Conservation (phyloP, 2,113 vertebrate genomes). For the Bettongia penicillata region DNA sequence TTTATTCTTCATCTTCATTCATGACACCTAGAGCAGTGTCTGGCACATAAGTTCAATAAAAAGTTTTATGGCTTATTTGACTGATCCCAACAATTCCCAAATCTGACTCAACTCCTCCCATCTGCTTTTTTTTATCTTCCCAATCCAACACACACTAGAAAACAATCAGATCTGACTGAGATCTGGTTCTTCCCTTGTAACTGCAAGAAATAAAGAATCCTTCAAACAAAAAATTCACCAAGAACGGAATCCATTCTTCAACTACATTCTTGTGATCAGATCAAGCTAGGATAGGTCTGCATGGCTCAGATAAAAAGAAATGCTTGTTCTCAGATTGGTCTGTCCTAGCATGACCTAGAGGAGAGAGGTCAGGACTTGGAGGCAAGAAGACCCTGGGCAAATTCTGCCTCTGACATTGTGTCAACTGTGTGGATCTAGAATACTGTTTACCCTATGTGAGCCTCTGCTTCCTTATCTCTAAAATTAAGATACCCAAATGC, state of each 20-base stretch:
- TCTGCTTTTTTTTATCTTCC: neutral
- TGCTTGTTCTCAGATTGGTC: neutral
- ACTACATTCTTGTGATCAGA: neutral
- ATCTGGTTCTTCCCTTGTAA: neutral
- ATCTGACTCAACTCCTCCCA: neutral
- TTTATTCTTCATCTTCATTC: neutral
- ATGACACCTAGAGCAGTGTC: neutral
- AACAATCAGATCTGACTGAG: neutral
- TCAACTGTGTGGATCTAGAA: neutral
- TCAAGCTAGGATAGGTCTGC: neutral
- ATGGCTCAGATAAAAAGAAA: neutral
- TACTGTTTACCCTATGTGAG: neutral
- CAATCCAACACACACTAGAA: neutral
- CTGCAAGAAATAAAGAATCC: neutral
- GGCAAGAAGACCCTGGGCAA: neutral
- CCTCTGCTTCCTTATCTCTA: neutral
- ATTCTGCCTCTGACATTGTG: neutral
- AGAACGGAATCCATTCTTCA: neutral
- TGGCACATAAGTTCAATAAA: neutral
- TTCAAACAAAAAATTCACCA: neutral
- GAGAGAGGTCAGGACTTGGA: neutral
- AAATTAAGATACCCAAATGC: neutral
- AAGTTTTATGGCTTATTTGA: neutral
- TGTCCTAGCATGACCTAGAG: neutral
- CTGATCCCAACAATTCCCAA: neutral